Conservation (phyloP, 2,797 vertebrate species). For the Enteromius paludinosus region DNA sequence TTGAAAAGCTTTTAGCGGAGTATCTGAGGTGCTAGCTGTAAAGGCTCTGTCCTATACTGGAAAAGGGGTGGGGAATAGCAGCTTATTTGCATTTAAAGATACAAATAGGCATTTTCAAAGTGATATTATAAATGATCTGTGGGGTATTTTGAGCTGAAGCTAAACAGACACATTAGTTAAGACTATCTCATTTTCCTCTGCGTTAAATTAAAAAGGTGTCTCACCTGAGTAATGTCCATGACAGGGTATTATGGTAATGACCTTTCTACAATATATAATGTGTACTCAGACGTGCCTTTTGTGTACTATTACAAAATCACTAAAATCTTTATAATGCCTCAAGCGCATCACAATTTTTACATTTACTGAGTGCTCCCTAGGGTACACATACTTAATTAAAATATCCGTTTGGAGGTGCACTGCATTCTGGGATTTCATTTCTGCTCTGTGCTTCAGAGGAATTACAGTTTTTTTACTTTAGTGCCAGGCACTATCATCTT, state of each 20-base stretch:
- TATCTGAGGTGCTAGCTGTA: too few relatives aligned
- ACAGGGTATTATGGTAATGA: not conserved
- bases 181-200: not conserved
- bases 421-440: constrained; percentile 10
- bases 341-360: not conserved
- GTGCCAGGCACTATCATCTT: not conserved
- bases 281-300: not conserved
- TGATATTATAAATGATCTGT: too few relatives aligned
- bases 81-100: too few relatives aligned
- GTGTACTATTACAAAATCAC: not conserved
- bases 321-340: not conserved
- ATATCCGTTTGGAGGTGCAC: constrained; percentile 11
- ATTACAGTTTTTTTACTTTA: not conserved
- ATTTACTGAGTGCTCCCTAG: not conserved
- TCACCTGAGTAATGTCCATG: not conserved
- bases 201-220: not conserved
- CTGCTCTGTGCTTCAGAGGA: constrained; percentile 12
- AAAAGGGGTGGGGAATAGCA: too few relatives aligned
- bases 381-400: not conserved
- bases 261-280: not conserved
- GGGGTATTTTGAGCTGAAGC: too few relatives aligned
- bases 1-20: too few relatives aligned
- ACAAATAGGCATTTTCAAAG: too few relatives aligned
- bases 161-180: too few relatives aligned
- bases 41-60: too few relatives aligned